phyloP scores from a whole-genome alignment of 2,797 vertebrate genomes.

The Xyrichtys novacula region DNA sequence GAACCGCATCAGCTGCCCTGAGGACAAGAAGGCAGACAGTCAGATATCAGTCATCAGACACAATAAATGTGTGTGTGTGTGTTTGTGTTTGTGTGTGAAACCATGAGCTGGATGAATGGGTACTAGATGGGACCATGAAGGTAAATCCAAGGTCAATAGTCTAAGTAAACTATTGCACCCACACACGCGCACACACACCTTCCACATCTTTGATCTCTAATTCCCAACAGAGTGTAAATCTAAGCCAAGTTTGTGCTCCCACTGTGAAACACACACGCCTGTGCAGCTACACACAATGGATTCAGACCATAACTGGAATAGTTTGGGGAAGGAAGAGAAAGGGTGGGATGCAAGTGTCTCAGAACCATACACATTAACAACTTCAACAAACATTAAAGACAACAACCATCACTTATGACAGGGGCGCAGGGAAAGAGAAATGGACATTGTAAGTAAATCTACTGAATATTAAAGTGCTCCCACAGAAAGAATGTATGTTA shows the following conservation, averaged over 20 bases:
- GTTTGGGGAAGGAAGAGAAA: conserved; percentile 14
- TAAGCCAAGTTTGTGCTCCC: conserved; percentile 43
- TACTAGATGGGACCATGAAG: conserved; percentile 57
- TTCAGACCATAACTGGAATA: conserved; percentile 49
- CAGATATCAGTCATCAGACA: conserved; percentile 70
- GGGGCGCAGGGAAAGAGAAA: conserved; percentile 44
- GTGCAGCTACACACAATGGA: conserved; percentile 43
- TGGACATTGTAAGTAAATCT: conserved; percentile 53
- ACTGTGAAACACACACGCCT: conserved; percentile 42
- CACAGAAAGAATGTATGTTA: conserved; percentile 34
- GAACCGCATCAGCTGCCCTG: conserved; percentile 98
- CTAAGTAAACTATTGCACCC: conserved; percentile 46
- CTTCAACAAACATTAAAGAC: conserved; percentile 54
- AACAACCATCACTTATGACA: conserved; percentile 44
- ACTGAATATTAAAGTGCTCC: conserved; percentile 50
- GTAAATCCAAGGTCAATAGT: conserved; percentile 72
- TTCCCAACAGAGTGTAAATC: conserved; percentile 59
- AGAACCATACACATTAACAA: conserved; percentile 42
- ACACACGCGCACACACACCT: not conserved
- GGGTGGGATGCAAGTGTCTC: conserved; percentile 26
- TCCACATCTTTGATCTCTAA: conserved; percentile 62
- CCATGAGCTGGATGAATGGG: conserved; percentile 37
- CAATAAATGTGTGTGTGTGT: conserved; percentile 30
- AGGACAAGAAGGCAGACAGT: conserved; percentile 72
- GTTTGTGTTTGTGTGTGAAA: conserved; percentile 8